Conservation (phyloP, 2,888 invertebrate genomes). For the Ochropleura leucogaster region DNA sequence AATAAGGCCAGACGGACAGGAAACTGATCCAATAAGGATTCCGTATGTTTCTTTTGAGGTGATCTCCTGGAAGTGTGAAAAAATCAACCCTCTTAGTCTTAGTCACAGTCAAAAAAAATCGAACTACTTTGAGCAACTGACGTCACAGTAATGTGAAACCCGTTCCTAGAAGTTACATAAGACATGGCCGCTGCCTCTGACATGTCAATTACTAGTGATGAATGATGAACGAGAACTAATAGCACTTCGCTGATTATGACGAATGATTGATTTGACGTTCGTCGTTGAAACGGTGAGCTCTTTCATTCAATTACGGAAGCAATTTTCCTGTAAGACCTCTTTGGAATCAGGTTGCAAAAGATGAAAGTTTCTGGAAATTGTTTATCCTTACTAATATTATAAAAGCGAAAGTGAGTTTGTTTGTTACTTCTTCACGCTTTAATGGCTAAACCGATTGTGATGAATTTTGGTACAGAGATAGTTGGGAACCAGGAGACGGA, state of each 20-base stretch:
- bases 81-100: no score
- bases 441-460: no score
- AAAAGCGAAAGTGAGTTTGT: no score
- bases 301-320: slow-evolving; percentile 34
- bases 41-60: no score
- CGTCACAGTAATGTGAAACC: not conserved
- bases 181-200: slow-evolving; percentile 44
- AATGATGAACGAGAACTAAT: slow-evolving; percentile 56
- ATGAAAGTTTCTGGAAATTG: not conserved
- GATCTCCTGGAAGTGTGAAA: no score
- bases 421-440: no score
- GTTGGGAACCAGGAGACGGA: no score
- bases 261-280: slow-evolving; percentile 56
- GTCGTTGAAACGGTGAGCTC: slow-evolving; percentile 26
- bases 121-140: not conserved
- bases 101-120: no score
- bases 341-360: not conserved
- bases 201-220: slow-evolving; percentile 63
- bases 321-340: slow-evolving; percentile 38
- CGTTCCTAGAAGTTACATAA: slow-evolving; percentile 14
- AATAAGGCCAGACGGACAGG: no score
- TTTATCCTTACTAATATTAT: no score
- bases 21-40: no score
- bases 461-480: no score
- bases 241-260: slow-evolving; percentile 61